Evolutionary conservation across 1,140 invertebrate species (phyloP), one percentile per base, ranked within the genome.

Genomic region (Phthorimaea operculella): DNA sequence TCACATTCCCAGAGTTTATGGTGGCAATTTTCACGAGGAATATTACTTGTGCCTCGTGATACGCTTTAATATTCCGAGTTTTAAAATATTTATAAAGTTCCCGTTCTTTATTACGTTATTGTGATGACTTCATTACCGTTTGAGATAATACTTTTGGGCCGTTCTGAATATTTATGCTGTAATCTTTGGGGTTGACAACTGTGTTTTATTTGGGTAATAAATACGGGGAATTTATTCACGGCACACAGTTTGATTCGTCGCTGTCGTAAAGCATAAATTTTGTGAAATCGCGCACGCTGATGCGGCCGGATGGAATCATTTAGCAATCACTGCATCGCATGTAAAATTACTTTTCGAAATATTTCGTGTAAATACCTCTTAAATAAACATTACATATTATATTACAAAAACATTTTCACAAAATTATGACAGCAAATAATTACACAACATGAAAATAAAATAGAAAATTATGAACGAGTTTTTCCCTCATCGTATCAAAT

Each of bases 11-110:
- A 55, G 62, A 74, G 68, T 81, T 81, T 79, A 82, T 76, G 73
- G 66, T 62, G 66, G 70, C 79, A 79, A 82, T 77, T 77, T 76
- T 72, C 73, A 66, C 62, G 62, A 72, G 60, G 66, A 70, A 78
- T 76, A 75, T 78, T 74, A 74, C 73, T 68, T 51, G 60, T 59
- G 59, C 63, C 61, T 58, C 67, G 68, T 74, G 71, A 76, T 78
- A 70, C 65, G 64, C 56, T 74, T 79, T 78, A 78, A 82, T 79
- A 82, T 80, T 80, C 72, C 68, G 74, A 59, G 74, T 71, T 66
- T 78, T 76, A 76, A 79, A 79, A 81, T 79, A 79, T 78, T 81
- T 82, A 81, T 79, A 72, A 77, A 73, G 65, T 66, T 63, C 62
- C 57, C 63, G 59, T 61, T 63, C 63, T 69, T 74, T 70, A 68